phyloP scores from a whole-genome alignment of 2,113 vertebrate genomes.

The Lepidothrix coronata region DNA sequence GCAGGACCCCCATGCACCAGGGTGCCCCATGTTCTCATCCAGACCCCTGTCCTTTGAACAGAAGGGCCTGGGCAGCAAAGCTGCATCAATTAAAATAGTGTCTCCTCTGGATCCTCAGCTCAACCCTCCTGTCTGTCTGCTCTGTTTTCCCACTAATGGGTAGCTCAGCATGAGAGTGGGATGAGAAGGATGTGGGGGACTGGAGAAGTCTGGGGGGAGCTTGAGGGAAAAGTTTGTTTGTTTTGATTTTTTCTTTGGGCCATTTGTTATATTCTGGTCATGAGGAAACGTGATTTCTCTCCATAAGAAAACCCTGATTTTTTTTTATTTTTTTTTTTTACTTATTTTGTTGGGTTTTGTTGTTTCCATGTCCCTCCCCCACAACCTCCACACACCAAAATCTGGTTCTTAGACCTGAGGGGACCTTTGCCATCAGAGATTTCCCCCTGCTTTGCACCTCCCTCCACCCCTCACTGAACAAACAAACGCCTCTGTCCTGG shows the following conservation, averaged over 20 bases:
- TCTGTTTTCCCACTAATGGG: background rate
- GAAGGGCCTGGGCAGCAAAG: background rate
- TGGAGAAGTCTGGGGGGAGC: background rate
- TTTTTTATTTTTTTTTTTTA: background rate
- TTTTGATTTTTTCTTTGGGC: background rate
- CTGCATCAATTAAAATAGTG: background rate
- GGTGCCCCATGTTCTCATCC: background rate
- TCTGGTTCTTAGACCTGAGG: background rate
- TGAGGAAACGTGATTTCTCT: background rate
- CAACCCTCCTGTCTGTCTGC: background rate
- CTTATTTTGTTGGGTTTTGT: background rate
- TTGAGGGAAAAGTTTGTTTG: background rate
- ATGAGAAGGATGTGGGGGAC: background rate
- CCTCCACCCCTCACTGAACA: background rate
- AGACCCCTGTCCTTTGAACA: background rate
- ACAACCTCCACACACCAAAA: background rate
- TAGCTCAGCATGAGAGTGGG: fast-evolving
- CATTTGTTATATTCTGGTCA: background rate
- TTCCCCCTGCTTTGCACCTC: background rate
- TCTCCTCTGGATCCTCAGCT: background rate
- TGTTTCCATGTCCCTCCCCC: background rate
- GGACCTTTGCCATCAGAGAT: background rate
- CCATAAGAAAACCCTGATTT: background rate
- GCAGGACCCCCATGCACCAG: background rate
- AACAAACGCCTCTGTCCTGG: background rate